Base-by-base conservation (phyloP, 1,140 invertebrate species). In the Camponotus vicinus region DNA sequence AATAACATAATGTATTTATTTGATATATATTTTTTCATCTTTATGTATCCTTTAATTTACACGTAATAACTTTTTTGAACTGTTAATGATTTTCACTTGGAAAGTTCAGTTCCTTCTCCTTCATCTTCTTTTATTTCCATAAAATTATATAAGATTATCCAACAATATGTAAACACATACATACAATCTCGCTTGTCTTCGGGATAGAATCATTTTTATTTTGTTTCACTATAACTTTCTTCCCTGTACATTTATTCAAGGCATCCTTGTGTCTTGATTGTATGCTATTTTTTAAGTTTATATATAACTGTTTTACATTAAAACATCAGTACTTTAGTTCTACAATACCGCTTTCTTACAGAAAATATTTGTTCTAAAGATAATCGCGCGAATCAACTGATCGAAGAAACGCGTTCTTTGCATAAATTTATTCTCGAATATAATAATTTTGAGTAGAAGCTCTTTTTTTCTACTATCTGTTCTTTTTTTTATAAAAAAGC, bases 131-230 rank as follows among this genome's bases (percentile, higher is more conserved):
- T 13, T 21, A 55, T 55, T 52, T 63, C 2, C 57, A 42, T 57
- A 42, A 64, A 3, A 59, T 63, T 84, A 55, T 59, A 90, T 87
- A 89, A 92, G 64, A 92, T 90, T 92, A 88, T 86, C 63, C 78
- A 92, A 90, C 90, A 91, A 90, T 78, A 84, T 90, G 77, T 91
- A 88, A 88, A 87, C 82, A 87, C 85, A 78, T 42, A 21, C 11
- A 32, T 88, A 85, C 57, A 84, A 82, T 1, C 64, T 71, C 45
- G 7, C 61, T n/a, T 73, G 34, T 73, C 45, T 21, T 82, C 45
- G 45, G 15, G 45, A 77, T 55, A 70, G 27, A 70, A 59, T 85
- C 18, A 27, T 69, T 18, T 34, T 52, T 71, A 32, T 73, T 3
- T 57, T 32, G 59, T 11, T 70, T 15, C 13, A 8, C 52, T 21